Conservation (phyloP, 2,888 invertebrate genomes). For the Drosophila paramelanica region DNA sequence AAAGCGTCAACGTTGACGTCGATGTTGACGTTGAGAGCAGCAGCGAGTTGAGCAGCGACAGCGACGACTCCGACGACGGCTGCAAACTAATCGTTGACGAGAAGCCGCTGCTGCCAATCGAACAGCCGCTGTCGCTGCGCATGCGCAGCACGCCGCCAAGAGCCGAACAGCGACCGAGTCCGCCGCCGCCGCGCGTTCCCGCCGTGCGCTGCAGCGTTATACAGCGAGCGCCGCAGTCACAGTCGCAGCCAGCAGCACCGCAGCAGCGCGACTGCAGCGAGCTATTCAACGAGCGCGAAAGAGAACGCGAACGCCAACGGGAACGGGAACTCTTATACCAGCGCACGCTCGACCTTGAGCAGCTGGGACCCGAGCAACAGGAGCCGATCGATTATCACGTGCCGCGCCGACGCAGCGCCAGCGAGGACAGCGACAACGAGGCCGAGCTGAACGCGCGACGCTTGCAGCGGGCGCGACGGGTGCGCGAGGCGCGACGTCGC, state of each 20-base stretch:
- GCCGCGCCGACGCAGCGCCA: slow-evolving; percentile 89
- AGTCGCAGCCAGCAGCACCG: slow-evolving; percentile 41
- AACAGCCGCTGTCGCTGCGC: slow-evolving; percentile 87
- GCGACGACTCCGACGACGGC: slow-evolving; percentile 85
- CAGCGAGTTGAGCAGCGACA: slow-evolving; percentile 13
- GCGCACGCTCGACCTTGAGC: slow-evolving; percentile 81
- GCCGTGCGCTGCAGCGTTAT: slow-evolving; percentile 92
- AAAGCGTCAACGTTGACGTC: slow-evolving; percentile 1
- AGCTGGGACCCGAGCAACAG: slow-evolving; percentile 90
- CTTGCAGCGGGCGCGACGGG: slow-evolving; percentile 87
- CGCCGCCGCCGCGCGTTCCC: slow-evolving; percentile 88
- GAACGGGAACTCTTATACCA: slow-evolving; percentile 86
- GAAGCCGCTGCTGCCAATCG: slow-evolving; percentile 88
- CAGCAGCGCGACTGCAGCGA: slow-evolving; percentile 61
- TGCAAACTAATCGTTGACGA: slow-evolving; percentile 88
- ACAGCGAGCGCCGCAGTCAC: slow-evolving; percentile 89
- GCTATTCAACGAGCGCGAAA: slow-evolving; percentile 83
- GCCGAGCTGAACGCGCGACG: slow-evolving; percentile 74
- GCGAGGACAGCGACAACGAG: slow-evolving; percentile 79
- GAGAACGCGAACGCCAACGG: slow-evolving; percentile 14
- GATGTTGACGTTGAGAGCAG: slow-evolving; percentile 23
- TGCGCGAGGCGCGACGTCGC: slow-evolving; percentile 89
- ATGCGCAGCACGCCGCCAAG: slow-evolving; percentile 86
- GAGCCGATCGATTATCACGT: slow-evolving; percentile 96
- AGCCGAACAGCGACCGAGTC: slow-evolving; percentile 85